phyloP scores from a whole-genome alignment of 1,140 invertebrate genomes.

The Philotrypesis tridentata region DNA sequence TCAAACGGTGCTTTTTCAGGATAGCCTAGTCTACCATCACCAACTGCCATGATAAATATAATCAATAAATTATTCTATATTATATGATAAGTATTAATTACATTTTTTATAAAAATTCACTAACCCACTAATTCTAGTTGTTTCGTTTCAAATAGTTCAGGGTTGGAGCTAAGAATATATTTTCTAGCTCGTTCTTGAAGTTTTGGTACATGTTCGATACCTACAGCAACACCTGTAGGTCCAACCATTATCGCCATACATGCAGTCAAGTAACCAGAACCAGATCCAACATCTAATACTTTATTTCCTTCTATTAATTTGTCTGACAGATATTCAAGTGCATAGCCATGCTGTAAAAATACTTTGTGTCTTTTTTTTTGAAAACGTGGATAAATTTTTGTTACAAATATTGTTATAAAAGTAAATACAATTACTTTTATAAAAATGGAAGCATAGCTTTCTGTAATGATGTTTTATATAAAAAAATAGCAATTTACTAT shows the following conservation, averaged over 20 bases:
- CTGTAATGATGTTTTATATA: background rate
- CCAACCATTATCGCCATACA: slow-evolving; percentile 94
- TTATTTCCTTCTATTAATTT: slow-evolving; percentile 86
- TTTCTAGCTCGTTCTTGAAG: slow-evolving; percentile 83
- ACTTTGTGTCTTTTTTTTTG: slow-evolving; percentile 39
- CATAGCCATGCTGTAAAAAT: slow-evolving; percentile 88
- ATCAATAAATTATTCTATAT: slow-evolving; percentile 33
- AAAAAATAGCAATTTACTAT: background rate
- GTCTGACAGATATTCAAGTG: slow-evolving; percentile 90
- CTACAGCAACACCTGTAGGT: slow-evolving; percentile 84
- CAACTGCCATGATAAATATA: slow-evolving; percentile 69
- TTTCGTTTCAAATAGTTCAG: slow-evolving; percentile 78
- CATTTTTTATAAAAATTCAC: background rate
- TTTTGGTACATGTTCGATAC: slow-evolving; percentile 95
- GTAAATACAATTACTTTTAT: background rate
- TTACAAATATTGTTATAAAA: slow-evolving; percentile 19
- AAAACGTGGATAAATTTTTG: slow-evolving; percentile 6
- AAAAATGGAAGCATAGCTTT: background rate
- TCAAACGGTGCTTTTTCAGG: slow-evolving; percentile 78
- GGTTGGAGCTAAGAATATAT: slow-evolving; percentile 87
- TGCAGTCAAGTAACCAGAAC: slow-evolving; percentile 96
- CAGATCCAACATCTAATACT: slow-evolving; percentile 96
- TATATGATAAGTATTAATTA: background rate
- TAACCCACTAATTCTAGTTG: slow-evolving; percentile 83
- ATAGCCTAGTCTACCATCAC: slow-evolving; percentile 81